These are phyloP conservation scores for Apus apus DNA, from an alignment of 2,113 vertebrate species.

Conservation along the genomic window DNA sequence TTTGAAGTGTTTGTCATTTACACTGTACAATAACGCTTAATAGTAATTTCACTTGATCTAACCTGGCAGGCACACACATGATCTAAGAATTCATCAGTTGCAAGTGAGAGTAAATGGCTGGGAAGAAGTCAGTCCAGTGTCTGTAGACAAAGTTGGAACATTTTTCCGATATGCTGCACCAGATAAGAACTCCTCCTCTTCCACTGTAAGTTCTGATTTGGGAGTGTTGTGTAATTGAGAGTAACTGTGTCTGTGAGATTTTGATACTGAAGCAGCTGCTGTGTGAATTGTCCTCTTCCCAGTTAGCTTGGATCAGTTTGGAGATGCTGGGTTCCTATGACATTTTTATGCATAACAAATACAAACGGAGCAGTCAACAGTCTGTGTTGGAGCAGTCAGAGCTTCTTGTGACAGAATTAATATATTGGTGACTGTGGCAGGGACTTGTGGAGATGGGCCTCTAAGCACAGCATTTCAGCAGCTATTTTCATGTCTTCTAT, in stretches of 20 bases:
- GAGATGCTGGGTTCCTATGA: background rate
- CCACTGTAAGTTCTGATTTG: conserved; percentile 82
- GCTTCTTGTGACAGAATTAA: background rate
- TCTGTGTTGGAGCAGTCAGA: background rate
- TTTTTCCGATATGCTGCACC: conserved; percentile 97
- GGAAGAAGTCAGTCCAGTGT: conserved; percentile 96
- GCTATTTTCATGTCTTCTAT: background rate
- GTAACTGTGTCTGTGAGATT: background rate
- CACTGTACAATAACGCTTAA: background rate
- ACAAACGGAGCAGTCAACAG: background rate
- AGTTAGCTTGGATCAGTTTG: background rate
- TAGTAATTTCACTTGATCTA: background rate
- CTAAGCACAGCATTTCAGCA: background rate
- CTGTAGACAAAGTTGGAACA: conserved; percentile 96
- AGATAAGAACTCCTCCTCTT: conserved; percentile 91
- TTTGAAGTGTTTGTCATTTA: background rate
- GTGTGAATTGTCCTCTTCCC: background rate
- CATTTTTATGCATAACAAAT: background rate
- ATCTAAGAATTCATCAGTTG: conserved; percentile 94
- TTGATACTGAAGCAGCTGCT: background rate
- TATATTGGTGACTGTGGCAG: background rate
- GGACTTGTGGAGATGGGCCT: background rate
- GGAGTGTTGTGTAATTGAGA: background rate
- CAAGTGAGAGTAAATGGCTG: conserved; percentile 95
- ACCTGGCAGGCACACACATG: conserved; percentile 89